These are phyloP conservation scores for Phoeniculus purpureus DNA, from an alignment of 2,797 vertebrate species.

Conservation along the genomic window DNA sequence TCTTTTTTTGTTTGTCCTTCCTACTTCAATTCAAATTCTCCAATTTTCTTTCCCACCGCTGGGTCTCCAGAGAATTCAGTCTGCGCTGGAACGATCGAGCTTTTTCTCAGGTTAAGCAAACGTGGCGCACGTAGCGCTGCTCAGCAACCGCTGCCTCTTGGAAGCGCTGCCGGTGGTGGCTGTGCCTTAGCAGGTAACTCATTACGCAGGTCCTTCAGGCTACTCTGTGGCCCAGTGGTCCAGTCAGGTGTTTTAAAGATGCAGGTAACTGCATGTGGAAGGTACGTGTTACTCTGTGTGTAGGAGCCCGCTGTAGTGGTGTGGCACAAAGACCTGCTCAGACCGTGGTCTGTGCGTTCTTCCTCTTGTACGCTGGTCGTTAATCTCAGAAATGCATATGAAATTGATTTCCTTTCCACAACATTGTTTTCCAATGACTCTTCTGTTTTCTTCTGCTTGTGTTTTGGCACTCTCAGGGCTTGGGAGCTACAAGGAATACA, in stretches of 20 bases:
- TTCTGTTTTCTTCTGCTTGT: conserved; percentile 56
- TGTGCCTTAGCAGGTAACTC: conserved; percentile 19
- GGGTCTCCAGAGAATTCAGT: background rate
- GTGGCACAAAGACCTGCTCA: background rate
- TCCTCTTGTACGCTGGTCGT: conserved; percentile 6
- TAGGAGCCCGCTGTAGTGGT: background rate
- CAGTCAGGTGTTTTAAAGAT: background rate
- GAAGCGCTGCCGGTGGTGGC: background rate
- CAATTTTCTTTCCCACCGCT: background rate
- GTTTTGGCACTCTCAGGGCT: conserved; percentile 49
- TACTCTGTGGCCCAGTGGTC: background rate
- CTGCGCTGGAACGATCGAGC: background rate
- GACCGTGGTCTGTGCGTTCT: background rate
- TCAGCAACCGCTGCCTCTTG: background rate
- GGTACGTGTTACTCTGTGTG: background rate
- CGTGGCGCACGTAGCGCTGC: background rate
- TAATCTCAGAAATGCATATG: conserved; percentile 50
- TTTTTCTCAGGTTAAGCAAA: background rate
- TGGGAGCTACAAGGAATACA: conserved; percentile 33
- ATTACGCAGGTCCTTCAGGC: background rate
- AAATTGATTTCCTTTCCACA: conserved; percentile 51
- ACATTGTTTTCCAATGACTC: conserved; percentile 65
- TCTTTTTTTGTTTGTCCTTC: background rate
- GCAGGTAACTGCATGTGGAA: background rate
- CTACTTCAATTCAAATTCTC: background rate